Conservation (phyloP, 1,140 invertebrate genomes). For the Drosophila sulfurigaster region DNA sequence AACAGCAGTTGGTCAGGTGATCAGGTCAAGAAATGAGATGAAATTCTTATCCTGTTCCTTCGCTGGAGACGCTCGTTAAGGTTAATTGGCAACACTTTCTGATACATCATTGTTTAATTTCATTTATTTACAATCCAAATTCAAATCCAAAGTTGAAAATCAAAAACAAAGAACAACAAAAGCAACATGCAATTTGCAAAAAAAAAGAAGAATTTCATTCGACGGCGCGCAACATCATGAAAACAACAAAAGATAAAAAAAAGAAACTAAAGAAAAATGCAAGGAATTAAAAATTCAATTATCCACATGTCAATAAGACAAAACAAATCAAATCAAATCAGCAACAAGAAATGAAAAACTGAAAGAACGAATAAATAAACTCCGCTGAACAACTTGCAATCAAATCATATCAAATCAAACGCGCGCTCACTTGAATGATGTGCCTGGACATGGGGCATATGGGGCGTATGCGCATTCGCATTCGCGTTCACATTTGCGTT, state of each 20-base stretch:
- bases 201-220: constrained; percentile 26
- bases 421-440: constrained; percentile 83
- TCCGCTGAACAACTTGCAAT: constrained; percentile 55
- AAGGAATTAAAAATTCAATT: constrained; percentile 33
- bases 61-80: constrained; percentile 6
- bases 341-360: constrained; percentile 10
- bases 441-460: constrained; percentile 53
- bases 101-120: constrained; percentile 39
- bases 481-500: constrained; percentile 41
- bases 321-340: constrained; percentile 15
- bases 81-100: constrained; percentile 43
- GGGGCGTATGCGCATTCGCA: constrained; percentile 50
- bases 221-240: constrained; percentile 11
- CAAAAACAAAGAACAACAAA: constrained; percentile 53
- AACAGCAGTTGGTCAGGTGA: constrained; percentile 1
- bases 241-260: constrained; percentile 14
- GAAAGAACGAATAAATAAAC: constrained; percentile 27
- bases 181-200: constrained; percentile 65
- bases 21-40: constrained; percentile 33
- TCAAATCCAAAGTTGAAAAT: constrained; percentile 17
- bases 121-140: constrained; percentile 39
- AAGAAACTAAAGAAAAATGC: constrained; percentile 1
- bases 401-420: constrained; percentile 56
- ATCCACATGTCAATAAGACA: constrained; percentile 13
- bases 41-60: constrained; percentile 15